These are phyloP conservation scores for Silurus meridionalis DNA, from an alignment of 2,113 vertebrate species.

Conservation along the genomic window DNA sequence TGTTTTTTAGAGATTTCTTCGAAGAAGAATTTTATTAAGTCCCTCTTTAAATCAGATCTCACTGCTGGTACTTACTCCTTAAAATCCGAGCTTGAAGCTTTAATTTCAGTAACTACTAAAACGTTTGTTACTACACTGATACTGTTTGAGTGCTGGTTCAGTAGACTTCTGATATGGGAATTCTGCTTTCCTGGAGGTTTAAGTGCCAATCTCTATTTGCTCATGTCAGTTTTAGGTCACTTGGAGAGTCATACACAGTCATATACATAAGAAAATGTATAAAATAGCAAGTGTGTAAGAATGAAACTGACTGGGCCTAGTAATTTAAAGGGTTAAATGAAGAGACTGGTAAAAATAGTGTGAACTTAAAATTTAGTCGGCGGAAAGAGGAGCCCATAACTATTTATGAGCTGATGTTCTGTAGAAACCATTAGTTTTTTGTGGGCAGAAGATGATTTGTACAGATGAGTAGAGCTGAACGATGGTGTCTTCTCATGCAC, in stretches of 20 bases:
- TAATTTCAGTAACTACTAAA: background rate
- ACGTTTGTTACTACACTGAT: background rate
- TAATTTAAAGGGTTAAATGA: background rate
- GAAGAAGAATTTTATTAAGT: background rate
- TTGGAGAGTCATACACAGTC: background rate
- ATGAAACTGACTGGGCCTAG: background rate
- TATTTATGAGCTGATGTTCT: conserved; percentile 41
- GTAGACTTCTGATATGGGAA: background rate
- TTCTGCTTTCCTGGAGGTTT: background rate
- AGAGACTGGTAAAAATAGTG: background rate
- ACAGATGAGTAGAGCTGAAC: conserved; percentile 28
- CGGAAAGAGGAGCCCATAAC: background rate
- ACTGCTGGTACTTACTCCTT: background rate
- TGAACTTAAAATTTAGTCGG: no score
- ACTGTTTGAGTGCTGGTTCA: background rate
- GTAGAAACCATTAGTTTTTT: conserved; percentile 46
- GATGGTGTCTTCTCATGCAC: conserved; percentile 44
- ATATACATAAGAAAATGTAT: background rate
- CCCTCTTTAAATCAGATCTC: conserved; percentile 2
- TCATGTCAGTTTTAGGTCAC: background rate
- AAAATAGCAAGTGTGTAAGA: background rate
- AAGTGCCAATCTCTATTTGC: background rate
- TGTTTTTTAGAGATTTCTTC: background rate
- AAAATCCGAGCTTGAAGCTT: background rate
- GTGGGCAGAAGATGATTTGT: conserved; percentile 31